Percentiles rank a stretch among this genome's conserved stretches.
Evolutionary conservation across 2,113 vertebrate genomes (phyloP).

Genomic region (Alethe castanea): DNA sequence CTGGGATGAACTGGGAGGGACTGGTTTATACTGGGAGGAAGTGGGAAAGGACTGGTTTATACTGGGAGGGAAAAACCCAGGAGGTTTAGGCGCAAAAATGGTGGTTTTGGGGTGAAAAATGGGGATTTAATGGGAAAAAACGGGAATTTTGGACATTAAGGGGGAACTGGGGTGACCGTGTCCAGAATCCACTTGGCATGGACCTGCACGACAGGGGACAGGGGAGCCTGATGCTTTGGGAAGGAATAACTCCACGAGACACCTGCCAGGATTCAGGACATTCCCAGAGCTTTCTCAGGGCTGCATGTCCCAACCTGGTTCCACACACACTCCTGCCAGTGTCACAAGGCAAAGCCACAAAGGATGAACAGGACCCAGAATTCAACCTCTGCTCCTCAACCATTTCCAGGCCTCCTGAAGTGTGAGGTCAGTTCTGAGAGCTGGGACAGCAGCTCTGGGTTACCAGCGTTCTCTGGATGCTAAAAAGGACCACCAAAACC

Average conservation of each 20-base stretch:
- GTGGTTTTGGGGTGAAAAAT: no score
- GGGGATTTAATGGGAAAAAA: no score
- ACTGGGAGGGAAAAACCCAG: no score
- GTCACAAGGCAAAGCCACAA: background rate
- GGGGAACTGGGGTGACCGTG: no score
- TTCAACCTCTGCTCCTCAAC: background rate
- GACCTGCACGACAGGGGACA: constrained; percentile 75
- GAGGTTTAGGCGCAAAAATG: no score
- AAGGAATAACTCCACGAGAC: accelerated
- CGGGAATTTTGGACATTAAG: no score
- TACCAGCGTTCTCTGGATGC: accelerated
- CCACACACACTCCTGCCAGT: background rate
- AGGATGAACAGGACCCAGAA: background rate
- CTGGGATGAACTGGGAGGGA: no score
- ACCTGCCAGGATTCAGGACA: accelerated
- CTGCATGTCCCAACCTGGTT: background rate
- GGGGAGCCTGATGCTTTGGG: accelerated
- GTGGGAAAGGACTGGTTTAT: no score
- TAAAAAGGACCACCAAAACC: background rate
- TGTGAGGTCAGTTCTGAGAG: background rate
- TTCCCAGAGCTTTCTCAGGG: background rate
- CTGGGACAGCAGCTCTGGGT: background rate
- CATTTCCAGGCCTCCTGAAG: background rate
- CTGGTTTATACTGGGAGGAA: no score
- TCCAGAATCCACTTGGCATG: constrained; percentile 94